Percentiles rank a stretch among this genome's conserved stretches.
Evolutionary conservation across 1,140 invertebrate species (phyloP).

Genomic region (Drosophila azteca): DNA sequence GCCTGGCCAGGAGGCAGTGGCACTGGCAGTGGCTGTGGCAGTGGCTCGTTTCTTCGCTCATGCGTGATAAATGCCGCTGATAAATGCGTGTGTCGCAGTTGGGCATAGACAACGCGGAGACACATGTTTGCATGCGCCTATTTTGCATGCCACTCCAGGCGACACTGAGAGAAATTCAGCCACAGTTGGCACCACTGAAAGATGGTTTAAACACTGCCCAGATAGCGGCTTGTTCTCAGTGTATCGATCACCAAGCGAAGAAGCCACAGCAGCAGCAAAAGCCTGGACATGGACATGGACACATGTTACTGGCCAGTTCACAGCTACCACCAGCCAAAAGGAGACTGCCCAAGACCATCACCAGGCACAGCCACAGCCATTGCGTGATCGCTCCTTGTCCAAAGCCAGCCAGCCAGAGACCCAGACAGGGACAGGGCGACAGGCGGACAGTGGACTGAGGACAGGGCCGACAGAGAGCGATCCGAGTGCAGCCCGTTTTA

Average conservation of each 20-base stretch:
- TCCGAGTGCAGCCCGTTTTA: constrained; percentile 48
- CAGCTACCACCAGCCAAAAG: constrained; percentile 42
- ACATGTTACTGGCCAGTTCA: constrained; percentile 70
- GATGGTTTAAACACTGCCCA: not conserved
- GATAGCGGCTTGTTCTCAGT: not conserved
- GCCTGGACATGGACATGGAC: constrained; percentile 68
- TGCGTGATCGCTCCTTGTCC: constrained; percentile 65
- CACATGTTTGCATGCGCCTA: constrained; percentile 75
- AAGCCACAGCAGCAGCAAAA: constrained; percentile 44
- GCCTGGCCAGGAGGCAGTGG: constrained; percentile 12
- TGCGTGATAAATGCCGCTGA: constrained; percentile 78
- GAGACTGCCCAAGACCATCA: constrained; percentile 20
- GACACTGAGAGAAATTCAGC: constrained; percentile 18
- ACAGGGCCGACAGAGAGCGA: not conserved
- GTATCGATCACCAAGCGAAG: constrained; percentile 35
- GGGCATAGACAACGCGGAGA: constrained; percentile 76
- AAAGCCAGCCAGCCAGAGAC: not conserved
- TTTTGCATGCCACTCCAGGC: constrained; percentile 56
- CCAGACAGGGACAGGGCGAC: no score
- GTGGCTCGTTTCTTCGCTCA: constrained; percentile 16
- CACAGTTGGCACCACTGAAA: not conserved
- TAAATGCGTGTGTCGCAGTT: constrained; percentile 78
- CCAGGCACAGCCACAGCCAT: constrained; percentile 24
- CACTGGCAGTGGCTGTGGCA: not conserved
- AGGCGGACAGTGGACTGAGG: no score